A percentile compares a stretch with the other conserved stretches of the same genome.
Conservation (phyloP, 2,113 vertebrate genomes). For the Amphilophus citrinellus region DNA sequence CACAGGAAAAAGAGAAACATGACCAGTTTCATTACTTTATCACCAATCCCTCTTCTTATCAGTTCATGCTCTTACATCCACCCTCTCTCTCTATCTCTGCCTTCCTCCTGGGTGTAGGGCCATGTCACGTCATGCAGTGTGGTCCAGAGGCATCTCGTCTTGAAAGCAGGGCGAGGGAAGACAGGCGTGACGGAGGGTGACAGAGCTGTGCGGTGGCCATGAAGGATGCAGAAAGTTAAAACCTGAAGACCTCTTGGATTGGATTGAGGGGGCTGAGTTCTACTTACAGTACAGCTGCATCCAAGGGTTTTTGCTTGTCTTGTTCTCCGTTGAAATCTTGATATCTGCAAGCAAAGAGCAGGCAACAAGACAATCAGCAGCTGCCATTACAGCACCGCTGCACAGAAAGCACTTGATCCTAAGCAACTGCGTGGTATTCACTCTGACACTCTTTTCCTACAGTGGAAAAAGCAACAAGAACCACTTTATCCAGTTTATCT, state of each 20-base stretch:
- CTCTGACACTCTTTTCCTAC: not conserved
- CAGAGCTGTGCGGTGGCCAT: slow-evolving; percentile 47
- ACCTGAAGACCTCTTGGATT: slow-evolving; percentile 21
- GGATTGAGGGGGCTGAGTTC: no score
- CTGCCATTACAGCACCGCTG: not conserved
- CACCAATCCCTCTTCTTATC: not conserved
- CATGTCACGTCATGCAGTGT: slow-evolving; percentile 65
- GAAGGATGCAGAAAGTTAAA: slow-evolving; percentile 17
- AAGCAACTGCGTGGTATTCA: not conserved
- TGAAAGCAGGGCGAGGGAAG: slow-evolving; percentile 49
- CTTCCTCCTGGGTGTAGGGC: slow-evolving; percentile 17
- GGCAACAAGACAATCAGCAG: not conserved
- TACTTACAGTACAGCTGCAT: not conserved
- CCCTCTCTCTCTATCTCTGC: not conserved
- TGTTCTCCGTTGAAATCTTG: not conserved
- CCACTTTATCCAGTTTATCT: not conserved
- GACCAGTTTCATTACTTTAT: not conserved
- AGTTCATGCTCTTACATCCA: not conserved
- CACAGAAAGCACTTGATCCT: not conserved
- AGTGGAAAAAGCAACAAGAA: not conserved
- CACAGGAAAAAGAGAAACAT: not conserved
- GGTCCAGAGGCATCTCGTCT: slow-evolving; percentile 52
- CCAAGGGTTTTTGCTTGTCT: not conserved
- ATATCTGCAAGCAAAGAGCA: not conserved
- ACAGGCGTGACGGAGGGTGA: slow-evolving; percentile 76